phyloP scores from a whole-genome alignment of 2,888 invertebrate species.

The Lasioglossum zephyrum region DNA sequence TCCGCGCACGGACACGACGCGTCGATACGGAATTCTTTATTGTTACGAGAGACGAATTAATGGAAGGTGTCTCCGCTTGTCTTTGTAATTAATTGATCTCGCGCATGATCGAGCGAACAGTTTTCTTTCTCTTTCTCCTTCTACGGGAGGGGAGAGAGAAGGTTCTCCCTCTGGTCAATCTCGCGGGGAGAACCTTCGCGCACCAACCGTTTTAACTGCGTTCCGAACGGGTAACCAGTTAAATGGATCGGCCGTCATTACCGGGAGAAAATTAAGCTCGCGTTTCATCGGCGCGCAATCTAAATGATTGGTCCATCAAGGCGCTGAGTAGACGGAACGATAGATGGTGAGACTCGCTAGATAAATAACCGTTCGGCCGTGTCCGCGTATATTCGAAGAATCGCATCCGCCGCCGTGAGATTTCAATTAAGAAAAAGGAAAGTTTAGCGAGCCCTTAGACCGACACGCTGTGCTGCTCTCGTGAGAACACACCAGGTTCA shows the following conservation, averaged over 20 bases:
- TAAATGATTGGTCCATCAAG: constrained; percentile 59
- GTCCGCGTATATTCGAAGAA: background rate
- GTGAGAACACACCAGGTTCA: constrained; percentile 1
- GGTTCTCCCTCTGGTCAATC: constrained; percentile 19
- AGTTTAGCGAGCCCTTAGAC: background rate
- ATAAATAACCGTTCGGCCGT: constrained; percentile 14
- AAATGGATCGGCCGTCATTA: constrained; percentile 48
- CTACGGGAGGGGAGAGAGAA: background rate
- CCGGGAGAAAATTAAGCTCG: constrained; percentile 49
- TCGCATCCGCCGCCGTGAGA: constrained; percentile 12
- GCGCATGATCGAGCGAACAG: constrained; percentile 48
- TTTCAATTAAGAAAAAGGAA: constrained; percentile 17
- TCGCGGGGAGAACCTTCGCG: constrained; percentile 1
- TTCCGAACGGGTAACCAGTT: constrained; percentile 16
- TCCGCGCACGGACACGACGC: constrained; percentile 14
- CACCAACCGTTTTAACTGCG: constrained; percentile 20
- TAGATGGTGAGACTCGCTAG: constrained; percentile 12
- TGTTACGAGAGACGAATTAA: constrained; percentile 61
- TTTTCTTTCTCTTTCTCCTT: background rate
- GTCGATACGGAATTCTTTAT: constrained; percentile 57
- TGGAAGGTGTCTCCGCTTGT: constrained; percentile 43
- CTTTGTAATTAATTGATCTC: constrained; percentile 63
- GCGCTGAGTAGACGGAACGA: constrained; percentile 17
- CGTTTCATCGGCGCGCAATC: constrained; percentile 46
- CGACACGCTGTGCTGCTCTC: background rate